These are phyloP conservation scores for Acanthacorydalis orientalis DNA, from an alignment of 2,888 invertebrate species.

Conservation along the genomic window DNA sequence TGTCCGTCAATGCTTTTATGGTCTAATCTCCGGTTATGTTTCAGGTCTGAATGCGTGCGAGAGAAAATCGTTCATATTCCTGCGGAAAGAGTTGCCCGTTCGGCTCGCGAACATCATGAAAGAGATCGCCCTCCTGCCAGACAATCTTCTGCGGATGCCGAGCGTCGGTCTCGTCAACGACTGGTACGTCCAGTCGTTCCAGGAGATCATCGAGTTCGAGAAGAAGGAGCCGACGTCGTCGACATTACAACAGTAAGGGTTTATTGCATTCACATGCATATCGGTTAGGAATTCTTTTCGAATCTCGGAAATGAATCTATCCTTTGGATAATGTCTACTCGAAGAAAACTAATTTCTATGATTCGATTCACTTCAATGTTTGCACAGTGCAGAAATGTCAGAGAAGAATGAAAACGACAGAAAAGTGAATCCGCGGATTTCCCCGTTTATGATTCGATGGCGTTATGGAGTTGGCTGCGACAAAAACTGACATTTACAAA, in stretches of 20 bases:
- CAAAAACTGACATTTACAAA: too few species aligned
- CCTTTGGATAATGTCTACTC: too few species aligned
- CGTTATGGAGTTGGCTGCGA: too few species aligned
- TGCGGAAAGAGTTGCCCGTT: slow-evolving; percentile 94
- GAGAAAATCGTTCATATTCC: slow-evolving; percentile 80
- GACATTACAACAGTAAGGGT: slow-evolving; percentile 49
- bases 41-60: slow-evolving; percentile 80
- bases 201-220: slow-evolving; percentile 90
- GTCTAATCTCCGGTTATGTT: slow-evolving; percentile 27
- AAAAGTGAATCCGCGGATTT: too few species aligned
- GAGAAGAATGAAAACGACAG: too few species aligned
- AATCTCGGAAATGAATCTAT: too few species aligned
- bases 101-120: slow-evolving; percentile 98
- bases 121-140: slow-evolving; percentile 90
- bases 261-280: neutral
- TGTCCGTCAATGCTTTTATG: too few species aligned
- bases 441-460: too few species aligned
- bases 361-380: too few species aligned
- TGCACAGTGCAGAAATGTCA: too few species aligned
- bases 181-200: slow-evolving; percentile 88
- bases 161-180: slow-evolving; percentile 85
- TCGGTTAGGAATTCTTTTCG: too few species aligned
- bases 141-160: slow-evolving; percentile 81
- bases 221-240: slow-evolving; percentile 52
- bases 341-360: too few species aligned